Conservation (phyloP, 1,140 invertebrate genomes). For the Heliconius eleuchia region DNA sequence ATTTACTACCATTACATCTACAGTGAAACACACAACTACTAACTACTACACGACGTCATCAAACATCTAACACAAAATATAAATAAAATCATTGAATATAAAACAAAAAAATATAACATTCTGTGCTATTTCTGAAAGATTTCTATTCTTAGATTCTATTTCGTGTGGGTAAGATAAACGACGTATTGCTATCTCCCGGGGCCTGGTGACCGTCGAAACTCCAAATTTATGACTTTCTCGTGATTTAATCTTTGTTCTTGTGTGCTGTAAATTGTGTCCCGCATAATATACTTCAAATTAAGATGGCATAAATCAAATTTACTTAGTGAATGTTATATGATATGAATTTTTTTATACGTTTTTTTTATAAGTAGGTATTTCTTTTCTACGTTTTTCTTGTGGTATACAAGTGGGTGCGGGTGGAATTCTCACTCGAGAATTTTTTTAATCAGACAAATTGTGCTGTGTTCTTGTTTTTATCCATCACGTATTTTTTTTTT, state of each 20-base stretch:
- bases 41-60: neutral
- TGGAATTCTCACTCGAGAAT: no score
- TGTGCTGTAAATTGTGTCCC: conserved; percentile 44
- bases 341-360: no score
- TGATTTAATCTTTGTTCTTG: conserved; percentile 53
- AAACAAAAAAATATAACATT: neutral
- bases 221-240: conserved; percentile 54
- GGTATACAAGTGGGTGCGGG: no score
- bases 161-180: conserved; percentile 59
- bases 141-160: conserved; percentile 38
- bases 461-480: no score
- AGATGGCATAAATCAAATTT: neutral
- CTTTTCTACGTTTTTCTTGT: no score
- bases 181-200: conserved; percentile 53
- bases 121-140: neutral
- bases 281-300: conserved; percentile 9
- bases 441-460: no score
- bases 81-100: neutral
- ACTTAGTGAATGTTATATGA: neutral
- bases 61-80: neutral
- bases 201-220: conserved; percentile 49
- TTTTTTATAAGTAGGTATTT: no score
- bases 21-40: no score
- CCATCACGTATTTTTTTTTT: no score
- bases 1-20: no score